Conservation (phyloP, 2,797 vertebrate genomes). For the Pagetopsis macropterus region DNA sequence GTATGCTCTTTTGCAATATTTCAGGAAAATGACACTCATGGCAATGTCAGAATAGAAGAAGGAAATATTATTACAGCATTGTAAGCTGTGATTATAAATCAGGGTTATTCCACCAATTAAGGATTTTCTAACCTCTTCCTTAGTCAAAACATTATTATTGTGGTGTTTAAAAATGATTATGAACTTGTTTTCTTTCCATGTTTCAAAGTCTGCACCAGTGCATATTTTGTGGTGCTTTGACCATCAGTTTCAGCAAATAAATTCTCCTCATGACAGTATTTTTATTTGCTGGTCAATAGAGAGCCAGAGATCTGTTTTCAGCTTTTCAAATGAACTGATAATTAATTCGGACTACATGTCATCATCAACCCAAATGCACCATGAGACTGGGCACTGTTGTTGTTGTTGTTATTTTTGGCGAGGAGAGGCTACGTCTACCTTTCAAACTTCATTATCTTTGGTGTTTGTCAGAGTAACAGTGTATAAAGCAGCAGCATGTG, state of each 20-base stretch:
- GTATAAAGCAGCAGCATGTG: constrained; percentile 68
- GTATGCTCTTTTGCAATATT: neutral
- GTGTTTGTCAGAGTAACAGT: constrained; percentile 64
- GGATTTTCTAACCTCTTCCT: too few relatives aligned
- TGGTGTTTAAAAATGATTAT: too few relatives aligned
- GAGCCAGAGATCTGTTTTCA: constrained; percentile 22
- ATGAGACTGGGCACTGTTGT: constrained; percentile 19
- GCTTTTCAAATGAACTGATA: constrained; percentile 43
- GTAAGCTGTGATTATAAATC: too few relatives aligned
- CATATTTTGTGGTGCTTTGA: too few relatives aligned
- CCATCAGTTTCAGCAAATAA: too few relatives aligned
- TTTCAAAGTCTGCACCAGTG: too few relatives aligned
- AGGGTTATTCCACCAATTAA: too few relatives aligned
- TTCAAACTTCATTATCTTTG: constrained; percentile 68
- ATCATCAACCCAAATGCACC: constrained; percentile 24
- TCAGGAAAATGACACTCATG: neutral
- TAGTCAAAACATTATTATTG: too few relatives aligned
- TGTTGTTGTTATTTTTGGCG: constrained; percentile 45
- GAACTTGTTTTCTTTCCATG: too few relatives aligned
- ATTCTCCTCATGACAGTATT: too few relatives aligned
- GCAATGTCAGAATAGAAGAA: neutral
- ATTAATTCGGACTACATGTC: constrained; percentile 44
- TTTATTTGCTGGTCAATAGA: constrained; percentile 7
- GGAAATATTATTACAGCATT: neutral
- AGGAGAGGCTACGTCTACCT: constrained; percentile 42